Evolutionary conservation across 2,888 invertebrate species (phyloP), one percentile per base, ranked within the genome.

Genomic region (Malthinus flaveolus): DNA sequence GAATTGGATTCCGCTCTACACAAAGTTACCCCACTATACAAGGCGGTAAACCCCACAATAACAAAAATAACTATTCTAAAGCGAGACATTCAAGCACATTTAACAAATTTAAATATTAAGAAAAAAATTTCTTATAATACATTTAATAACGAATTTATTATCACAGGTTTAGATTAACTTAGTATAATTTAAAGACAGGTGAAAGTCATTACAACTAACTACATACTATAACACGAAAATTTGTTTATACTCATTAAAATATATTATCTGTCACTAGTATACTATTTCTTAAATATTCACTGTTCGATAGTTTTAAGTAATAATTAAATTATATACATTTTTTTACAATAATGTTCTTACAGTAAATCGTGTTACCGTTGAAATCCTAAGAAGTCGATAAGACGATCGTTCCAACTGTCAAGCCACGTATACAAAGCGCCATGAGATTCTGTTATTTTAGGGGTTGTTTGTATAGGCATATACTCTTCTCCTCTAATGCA

Each of bases 401-500:
- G 82, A 55, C 88, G 81, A 70, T 88, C 84, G 78, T 89, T 88
- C 82, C 88, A 84, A 60, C 87, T 84, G 73, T 86, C 84, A 46
- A 81, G 63, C 79, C 80, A 81, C 59, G 78, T 82, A 74, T 72
- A 80, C 66, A 69, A 71, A 77, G 83, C 72, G 74, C 82, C 75
- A 64, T 73, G 74, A 5, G 68, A 62, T 48, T 67, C 69, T n/a
- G 67, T 49, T 5, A 64, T 65, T 60, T 68, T 72, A 61, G 67
- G 79, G 80, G 66, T 83, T 80, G 80, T 59, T 54, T 75, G 73
- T 32, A 75, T 68, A 8, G 85, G 84, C 84, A 85, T 78, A 76
- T 90, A 90, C 58, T 90, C 90, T 70, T 91, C 90, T 66, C 87
- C 86, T 39, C 90, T 80, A 71, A 89, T 92, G 77, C 91, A 89